Evolutionary conservation across 2,888 invertebrate species (phyloP), one percentile per base, ranked within the genome.

Genomic region (Itoplectis maculator): DNA sequence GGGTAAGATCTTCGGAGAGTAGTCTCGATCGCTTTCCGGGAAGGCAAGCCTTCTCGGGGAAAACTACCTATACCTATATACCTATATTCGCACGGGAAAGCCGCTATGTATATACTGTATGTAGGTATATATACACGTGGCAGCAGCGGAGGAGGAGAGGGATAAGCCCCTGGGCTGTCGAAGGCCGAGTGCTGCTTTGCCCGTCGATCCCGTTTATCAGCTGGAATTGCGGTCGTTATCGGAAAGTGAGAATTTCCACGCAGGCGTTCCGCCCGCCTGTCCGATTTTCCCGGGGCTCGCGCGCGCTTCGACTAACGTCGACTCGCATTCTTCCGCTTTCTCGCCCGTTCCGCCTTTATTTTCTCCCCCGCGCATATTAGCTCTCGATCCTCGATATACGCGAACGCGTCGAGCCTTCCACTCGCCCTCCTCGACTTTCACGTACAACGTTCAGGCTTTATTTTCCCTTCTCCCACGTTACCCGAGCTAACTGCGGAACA

Each of bases 161-260:
- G 61, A 79, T 74, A 79, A 79, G 63, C 68, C 45, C 42, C 40
- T 51, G 37, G 42, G 29, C 54, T 63, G 63, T 74, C 69, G 74
- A 47, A 66, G 45, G 23, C 61, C 74, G 73, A 66, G 66, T 66
- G 72, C 74, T 73, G 74, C 35, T 79, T 74, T 79, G 68, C 74
- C 37, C 79, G 86, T 87, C 87, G 87, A 89, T 89, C 87, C 87
- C 87, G 87, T 89, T 90, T 90, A 91, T 89, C 90, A 87, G 88
- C 82, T 85, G 83, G 86, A 91, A 90, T 90, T 89, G 88, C 88
- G 86, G 86, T 89, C 88, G 87, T 89, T 90, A 90, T 90, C 89
- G 87, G 84, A 66, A 83, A 81, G 82, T 86, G 88, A 86, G 87
- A 88, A 88, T 87, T 83, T 77, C 74, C 54, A 54, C 74, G 82